Evolutionary conservation across 1,140 invertebrate genomes (phyloP).

Genomic region (Saccostrea glomerata): DNA sequence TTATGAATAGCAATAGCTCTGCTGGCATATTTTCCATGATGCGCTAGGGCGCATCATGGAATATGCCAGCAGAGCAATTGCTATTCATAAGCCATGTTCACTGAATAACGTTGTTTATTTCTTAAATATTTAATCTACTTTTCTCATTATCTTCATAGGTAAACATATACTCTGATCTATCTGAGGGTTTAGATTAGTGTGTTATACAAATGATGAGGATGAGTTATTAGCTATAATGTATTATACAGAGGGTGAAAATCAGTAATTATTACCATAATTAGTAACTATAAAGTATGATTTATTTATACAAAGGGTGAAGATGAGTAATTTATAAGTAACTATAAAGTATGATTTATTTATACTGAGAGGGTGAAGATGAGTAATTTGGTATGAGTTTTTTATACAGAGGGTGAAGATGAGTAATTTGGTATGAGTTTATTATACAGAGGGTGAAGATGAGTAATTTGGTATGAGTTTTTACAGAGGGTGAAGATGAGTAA

Average conservation of each 20-base stretch:
- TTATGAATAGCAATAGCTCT: no score
- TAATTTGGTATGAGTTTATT: no score
- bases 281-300: no score
- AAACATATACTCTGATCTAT: background rate
- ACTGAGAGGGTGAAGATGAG: conserved; percentile 81
- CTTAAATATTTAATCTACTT: no score
- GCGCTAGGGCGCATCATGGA: no score
- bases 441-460: background rate
- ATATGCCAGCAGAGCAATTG: no score
- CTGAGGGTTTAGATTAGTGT: background rate
- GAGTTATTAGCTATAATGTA: background rate
- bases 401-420: conserved; percentile 4
- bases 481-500: background rate
- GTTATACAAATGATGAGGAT: background rate
- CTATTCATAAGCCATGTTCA: no score
- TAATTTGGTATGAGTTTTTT: background rate
- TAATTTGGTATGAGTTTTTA: background rate
- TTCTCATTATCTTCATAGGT: no score
- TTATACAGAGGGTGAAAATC: background rate
- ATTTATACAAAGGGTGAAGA: background rate
- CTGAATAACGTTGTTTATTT: no score
- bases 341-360: no score
- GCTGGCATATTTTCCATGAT: no score
- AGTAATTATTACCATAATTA: background rate
- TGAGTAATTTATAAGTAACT: background rate